These are phyloP conservation scores for Anarhynchus alexandrinus DNA, from an alignment of 2,113 vertebrate species.

Conservation along the genomic window DNA sequence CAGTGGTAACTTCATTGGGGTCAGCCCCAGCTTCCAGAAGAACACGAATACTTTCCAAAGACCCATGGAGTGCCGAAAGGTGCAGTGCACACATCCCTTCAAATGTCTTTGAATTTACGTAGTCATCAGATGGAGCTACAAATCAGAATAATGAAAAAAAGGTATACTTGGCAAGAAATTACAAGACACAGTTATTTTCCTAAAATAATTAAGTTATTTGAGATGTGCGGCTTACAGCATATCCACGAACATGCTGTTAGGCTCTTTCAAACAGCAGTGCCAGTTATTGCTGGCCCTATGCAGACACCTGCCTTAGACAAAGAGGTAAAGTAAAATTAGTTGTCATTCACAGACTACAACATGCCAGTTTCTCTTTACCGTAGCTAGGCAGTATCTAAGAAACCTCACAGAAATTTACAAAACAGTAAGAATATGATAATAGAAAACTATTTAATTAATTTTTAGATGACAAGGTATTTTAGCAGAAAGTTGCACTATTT, in stretches of 20 bases:
- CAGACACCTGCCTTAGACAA: background rate
- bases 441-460: background rate
- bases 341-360: rapidly evolving
- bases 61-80: conserved; percentile 82
- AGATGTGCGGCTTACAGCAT: rapidly evolving
- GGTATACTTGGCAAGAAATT: background rate
- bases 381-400: background rate
- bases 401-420: background rate
- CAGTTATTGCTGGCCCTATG: background rate
- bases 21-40: conserved; percentile 82
- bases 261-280: background rate
- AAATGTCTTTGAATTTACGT: conserved; percentile 82
- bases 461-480: background rate
- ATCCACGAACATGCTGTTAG: rapidly evolving
- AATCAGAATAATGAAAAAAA: background rate
- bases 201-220: background rate
- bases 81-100: conserved; percentile 84
- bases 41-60: conserved; percentile 66
- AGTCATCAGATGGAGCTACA: conserved; percentile 70
- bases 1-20: conserved; percentile 80
- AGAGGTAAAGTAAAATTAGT: background rate
- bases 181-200: background rate
- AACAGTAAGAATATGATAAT: rapidly evolving
- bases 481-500: background rate
- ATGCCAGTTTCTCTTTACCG: background rate